Conservation (phyloP, 2,113 vertebrate genomes). For the Ailurus styani region DNA sequence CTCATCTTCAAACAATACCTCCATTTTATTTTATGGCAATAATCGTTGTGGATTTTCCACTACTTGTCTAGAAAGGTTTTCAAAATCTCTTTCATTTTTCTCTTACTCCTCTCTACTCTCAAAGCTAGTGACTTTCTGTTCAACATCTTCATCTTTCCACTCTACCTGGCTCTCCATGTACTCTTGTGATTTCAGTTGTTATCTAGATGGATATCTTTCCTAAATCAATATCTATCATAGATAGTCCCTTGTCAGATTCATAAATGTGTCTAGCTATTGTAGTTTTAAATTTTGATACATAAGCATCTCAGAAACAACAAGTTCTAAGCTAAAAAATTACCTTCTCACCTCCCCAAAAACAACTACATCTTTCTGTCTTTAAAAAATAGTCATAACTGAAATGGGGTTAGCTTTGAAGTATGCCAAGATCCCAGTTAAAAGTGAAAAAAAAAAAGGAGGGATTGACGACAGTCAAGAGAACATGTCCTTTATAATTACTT, state of each 20-base stretch:
- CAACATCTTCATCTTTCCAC: neutral
- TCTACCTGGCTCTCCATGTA: neutral
- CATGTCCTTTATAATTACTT: neutral
- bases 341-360: neutral
- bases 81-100: neutral
- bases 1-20: neutral
- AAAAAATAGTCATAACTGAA: neutral
- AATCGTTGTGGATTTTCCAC: neutral
- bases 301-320: neutral
- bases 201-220: neutral
- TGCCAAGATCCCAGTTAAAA: neutral
- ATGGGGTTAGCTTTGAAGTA: neutral
- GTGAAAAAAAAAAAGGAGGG: neutral
- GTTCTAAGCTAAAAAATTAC: neutral
- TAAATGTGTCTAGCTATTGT: neutral
- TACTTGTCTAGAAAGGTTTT: neutral
- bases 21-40: neutral
- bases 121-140: neutral
- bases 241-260: neutral
- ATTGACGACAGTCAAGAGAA: neutral
- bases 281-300: neutral
- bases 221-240: neutral
- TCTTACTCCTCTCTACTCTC: neutral
- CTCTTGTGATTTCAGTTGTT: neutral
- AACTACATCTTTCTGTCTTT: neutral